Percentiles rank a stretch among this genome's conserved stretches.
Evolutionary conservation across 2,888 invertebrate species (phyloP).

Genomic region (Hypomecis atomaria): DNA sequence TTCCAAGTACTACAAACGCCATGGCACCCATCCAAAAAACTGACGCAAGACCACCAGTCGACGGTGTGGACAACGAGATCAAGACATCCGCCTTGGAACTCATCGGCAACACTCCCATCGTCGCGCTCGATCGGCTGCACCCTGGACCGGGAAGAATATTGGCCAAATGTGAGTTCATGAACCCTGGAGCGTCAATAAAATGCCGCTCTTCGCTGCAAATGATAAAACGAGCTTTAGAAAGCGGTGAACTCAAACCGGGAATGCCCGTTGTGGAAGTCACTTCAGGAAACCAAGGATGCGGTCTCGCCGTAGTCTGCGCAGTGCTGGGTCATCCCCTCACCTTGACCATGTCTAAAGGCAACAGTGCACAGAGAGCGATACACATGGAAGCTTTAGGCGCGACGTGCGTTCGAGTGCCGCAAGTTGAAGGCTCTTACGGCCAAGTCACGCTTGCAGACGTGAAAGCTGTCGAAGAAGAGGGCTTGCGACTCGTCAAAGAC

Average conservation of each 20-base stretch:
- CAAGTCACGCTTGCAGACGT: constrained; percentile 75
- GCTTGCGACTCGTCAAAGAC: constrained; percentile 61
- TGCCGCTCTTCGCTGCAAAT: constrained; percentile 73
- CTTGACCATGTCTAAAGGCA: constrained; percentile 75
- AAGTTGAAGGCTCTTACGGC: constrained; percentile 77
- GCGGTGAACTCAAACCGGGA: constrained; percentile 67
- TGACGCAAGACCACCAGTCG: constrained; percentile 49
- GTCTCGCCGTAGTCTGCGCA: constrained; percentile 76
- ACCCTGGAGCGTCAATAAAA: constrained; percentile 78
- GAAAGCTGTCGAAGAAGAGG: constrained; percentile 67
- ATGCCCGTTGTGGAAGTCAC: constrained; percentile 72
- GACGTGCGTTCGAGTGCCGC: constrained; percentile 71
- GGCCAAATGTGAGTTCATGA: constrained; percentile 80
- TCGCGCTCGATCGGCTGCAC: constrained; percentile 75
- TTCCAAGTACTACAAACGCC: constrained; percentile 21
- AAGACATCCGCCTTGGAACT: constrained; percentile 75
- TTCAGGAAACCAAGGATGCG: constrained; percentile 78
- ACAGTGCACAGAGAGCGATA: constrained; percentile 74
- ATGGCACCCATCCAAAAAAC: constrained; percentile 26
- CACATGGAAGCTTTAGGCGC: constrained; percentile 80
- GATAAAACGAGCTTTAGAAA: constrained; percentile 63
- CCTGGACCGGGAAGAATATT: constrained; percentile 74
- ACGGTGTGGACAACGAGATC: constrained; percentile 63
- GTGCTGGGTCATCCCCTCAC: constrained; percentile 74
- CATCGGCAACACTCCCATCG: constrained; percentile 76